Evolutionary conservation across 2,888 invertebrate genomes (phyloP), one percentile per base, ranked within the genome.

Genomic region (Cheilosia variabilis): DNA sequence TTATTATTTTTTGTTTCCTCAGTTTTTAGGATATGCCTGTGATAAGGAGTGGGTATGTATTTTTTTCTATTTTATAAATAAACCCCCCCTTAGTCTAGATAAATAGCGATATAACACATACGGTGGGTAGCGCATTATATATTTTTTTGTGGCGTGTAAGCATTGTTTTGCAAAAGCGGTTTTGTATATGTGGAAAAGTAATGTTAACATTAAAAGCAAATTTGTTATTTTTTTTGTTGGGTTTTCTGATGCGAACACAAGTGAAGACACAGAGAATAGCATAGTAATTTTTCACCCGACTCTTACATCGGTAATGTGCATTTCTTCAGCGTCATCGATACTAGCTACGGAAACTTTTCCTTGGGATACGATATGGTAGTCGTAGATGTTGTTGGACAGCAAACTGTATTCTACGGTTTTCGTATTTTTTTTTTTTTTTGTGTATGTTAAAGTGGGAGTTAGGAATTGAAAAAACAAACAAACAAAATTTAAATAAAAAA

Each of bases 281-380:
- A 62, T 43, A 43, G 22, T 45, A 55, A 19, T 10, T 15, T 58
- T 58, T 60, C 13, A 22, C 4, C 78, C 73, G 79, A 88, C 89
- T 89, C 96, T 96, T 96, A 96, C 96, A 94, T 96, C 96, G 91
- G 96, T 96, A 91, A 95, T 93, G 87, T 89, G 89, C 94, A 96
- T 95, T 94, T 98, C 98, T 93, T 97, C 97, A 90, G 94, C 95
- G 93, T 98, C 98, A 93, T 98, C 97, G 91, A 98, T 95, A 93
- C 95, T 95, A 90, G 98, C 97, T 92, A 98, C 98, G 89, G 96
- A 96, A 89, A 95, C 96, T 94, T 97, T 97, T 93, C 98, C 98
- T 94, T 98, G 98, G 92, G 97, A 95, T 92, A 98, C 95, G 95
- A 96, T 97, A 94, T 95, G 93, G 94, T 98, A 98, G 92, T 96